A percentile compares a stretch with the other conserved stretches of the same genome.
Evolutionary conservation across 2,888 invertebrate genomes (phyloP).

Genomic region (Hypselothyrea guttata): DNA sequence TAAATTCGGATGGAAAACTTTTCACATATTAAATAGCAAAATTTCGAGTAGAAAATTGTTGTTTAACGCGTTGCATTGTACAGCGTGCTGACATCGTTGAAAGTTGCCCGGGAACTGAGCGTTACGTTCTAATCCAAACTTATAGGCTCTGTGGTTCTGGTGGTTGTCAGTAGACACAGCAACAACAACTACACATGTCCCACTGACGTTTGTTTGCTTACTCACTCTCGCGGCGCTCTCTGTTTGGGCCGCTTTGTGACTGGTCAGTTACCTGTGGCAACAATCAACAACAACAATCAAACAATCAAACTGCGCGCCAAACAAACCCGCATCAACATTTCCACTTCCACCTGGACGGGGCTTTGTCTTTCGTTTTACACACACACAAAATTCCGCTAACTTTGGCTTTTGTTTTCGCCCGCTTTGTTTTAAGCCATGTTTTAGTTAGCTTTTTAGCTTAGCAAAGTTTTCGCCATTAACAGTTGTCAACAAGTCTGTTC

Average conservation of each 20-base stretch:
- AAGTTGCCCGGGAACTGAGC: slow-evolving; percentile 75
- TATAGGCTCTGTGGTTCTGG: slow-evolving; percentile 47
- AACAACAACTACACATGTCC: slow-evolving; percentile 8
- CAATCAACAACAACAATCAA: slow-evolving; percentile 65
- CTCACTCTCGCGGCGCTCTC: slow-evolving; percentile 59
- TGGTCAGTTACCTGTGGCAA: slow-evolving; percentile 82
- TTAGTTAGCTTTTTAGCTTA: slow-evolving; percentile 17
- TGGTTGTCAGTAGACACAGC: slow-evolving; percentile 32
- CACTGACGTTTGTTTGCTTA: slow-evolving; percentile 40
- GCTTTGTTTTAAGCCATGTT: slow-evolving; percentile 13
- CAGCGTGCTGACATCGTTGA: slow-evolving; percentile 59
- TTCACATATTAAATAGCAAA: not conserved
- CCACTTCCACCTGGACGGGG: slow-evolving; percentile 33
- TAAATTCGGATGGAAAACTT: slow-evolving; percentile 1
- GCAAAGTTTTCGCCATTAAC: not conserved
- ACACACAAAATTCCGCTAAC: slow-evolving; percentile 45
- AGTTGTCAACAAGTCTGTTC: not conserved
- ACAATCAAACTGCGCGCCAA: slow-evolving; percentile 58
- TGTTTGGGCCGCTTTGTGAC: slow-evolving; percentile 78
- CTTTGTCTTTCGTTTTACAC: slow-evolving; percentile 29
- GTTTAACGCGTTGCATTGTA: slow-evolving; percentile 17
- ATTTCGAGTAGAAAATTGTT: not conserved
- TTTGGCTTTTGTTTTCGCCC: slow-evolving; percentile 32
- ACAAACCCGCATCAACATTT: slow-evolving; percentile 35
- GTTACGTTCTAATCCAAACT: slow-evolving; percentile 64